These are phyloP conservation scores for Muscidifurax raptorellus DNA, from an alignment of 1,140 invertebrate species.

Conservation along the genomic window DNA sequence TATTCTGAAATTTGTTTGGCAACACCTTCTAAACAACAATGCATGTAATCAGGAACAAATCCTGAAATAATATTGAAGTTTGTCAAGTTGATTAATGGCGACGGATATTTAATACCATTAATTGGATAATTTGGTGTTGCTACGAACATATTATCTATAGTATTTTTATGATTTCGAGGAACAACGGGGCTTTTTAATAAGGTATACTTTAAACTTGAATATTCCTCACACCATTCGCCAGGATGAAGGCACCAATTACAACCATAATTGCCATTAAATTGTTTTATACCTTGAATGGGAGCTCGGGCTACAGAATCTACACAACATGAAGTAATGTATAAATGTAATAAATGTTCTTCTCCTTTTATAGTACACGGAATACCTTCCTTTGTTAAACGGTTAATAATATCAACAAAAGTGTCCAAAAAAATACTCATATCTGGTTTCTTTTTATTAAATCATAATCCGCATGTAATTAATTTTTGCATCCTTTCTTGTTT, in stretches of 20 bases:
- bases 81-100: slow-evolving; percentile 29
- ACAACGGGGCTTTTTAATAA: background rate
- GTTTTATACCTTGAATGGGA: background rate
- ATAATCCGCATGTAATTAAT: slow-evolving; percentile 1
- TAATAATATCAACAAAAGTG: background rate
- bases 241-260: slow-evolving; percentile 38
- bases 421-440: slow-evolving; percentile 16
- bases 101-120: slow-evolving; percentile 26
- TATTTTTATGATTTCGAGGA: slow-evolving; percentile 13
- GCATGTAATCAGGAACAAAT: slow-evolving; percentile 48
- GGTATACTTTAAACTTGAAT: slow-evolving; percentile 23
- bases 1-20: slow-evolving; percentile 43
- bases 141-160: background rate
- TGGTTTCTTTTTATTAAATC: slow-evolving; percentile 19
- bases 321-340: background rate
- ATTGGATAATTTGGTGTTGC: background rate
- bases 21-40: slow-evolving; percentile 20
- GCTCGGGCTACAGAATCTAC: slow-evolving; percentile 6
- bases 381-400: background rate
- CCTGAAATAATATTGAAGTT: slow-evolving; percentile 46
- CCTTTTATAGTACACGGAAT: background rate
- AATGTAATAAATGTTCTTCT: background rate
- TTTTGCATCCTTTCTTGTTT: background rate
- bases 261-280: slow-evolving; percentile 40
- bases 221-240: background rate